Percentiles rank a stretch among this genome's conserved stretches.
These are phyloP conservation scores for Rhinoraja longicauda DNA, from an alignment of 2,797 vertebrate species.

Conservation along the genomic window DNA sequence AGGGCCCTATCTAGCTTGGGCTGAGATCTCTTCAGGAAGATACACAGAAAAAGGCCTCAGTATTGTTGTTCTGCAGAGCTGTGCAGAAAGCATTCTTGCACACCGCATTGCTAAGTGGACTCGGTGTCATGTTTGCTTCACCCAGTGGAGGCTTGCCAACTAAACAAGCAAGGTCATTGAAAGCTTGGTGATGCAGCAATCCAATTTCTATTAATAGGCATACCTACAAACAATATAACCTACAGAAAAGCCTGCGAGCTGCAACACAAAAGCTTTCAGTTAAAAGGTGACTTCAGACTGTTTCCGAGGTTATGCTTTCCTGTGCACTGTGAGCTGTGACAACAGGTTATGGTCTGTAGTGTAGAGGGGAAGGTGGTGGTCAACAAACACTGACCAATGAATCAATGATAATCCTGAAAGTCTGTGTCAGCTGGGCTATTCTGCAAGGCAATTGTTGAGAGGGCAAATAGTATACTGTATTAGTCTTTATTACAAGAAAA, in stretches of 20 bases:
- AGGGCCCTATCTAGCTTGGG: background rate
- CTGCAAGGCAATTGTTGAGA: background rate
- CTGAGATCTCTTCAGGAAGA: background rate
- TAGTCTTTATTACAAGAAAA: too few relatives aligned
- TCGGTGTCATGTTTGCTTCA: background rate
- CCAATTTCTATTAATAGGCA: background rate
- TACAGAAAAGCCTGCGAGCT: background rate
- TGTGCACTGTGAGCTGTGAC: background rate
- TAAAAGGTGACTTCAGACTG: background rate
- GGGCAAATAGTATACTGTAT: too few relatives aligned
- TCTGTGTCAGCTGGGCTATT: background rate
- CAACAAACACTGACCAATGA: background rate
- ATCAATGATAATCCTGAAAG: background rate
- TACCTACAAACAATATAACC: background rate
- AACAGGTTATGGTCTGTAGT: background rate
- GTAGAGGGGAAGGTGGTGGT: background rate
- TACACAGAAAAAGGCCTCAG: background rate
- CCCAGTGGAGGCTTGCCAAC: conserved; percentile 1
- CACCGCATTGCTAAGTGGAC: background rate
- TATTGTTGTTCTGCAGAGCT: background rate
- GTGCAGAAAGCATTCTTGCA: background rate
- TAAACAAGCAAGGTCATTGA: background rate
- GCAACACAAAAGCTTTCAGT: background rate
- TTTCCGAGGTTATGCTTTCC: background rate
- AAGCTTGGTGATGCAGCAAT: background rate